Conservation (phyloP, 2,888 invertebrate genomes). For the Pammene fasciana region DNA sequence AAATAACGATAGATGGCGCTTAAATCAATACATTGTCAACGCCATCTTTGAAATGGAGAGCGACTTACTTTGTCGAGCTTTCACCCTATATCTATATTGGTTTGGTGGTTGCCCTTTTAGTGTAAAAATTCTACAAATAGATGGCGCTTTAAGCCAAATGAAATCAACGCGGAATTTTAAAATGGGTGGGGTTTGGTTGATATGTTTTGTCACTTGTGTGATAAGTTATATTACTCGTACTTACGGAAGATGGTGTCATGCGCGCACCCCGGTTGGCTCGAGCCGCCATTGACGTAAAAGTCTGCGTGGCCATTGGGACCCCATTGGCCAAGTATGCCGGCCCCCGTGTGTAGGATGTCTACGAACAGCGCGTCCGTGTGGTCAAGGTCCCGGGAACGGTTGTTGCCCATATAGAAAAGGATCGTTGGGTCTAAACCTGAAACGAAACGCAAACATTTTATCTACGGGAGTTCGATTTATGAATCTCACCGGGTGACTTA, state of each 20-base stretch:
- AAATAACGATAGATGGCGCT: slow-evolving; percentile 1
- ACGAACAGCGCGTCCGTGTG: slow-evolving; percentile 92
- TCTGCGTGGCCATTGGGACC: slow-evolving; percentile 94
- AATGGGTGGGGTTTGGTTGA: not conserved
- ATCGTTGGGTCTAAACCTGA: slow-evolving; percentile 93
- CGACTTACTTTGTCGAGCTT: too few relatives aligned
- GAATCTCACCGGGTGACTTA: too few relatives aligned
- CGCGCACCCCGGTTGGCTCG: slow-evolving; percentile 93
- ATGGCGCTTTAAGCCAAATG: slow-evolving; percentile 1
- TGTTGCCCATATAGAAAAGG: slow-evolving; percentile 92
- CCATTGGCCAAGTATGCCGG: slow-evolving; percentile 94
- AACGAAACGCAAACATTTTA: slow-evolving; percentile 47
- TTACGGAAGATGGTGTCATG: slow-evolving; percentile 92
- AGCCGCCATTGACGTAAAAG: slow-evolving; percentile 94
- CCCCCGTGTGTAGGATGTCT: slow-evolving; percentile 92
- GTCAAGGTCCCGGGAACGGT: slow-evolving; percentile 91
- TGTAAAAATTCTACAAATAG: not conserved
- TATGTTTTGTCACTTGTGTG: not conserved
- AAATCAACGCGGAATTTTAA: not conserved
- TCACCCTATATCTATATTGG: too few relatives aligned
- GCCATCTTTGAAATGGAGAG: not conserved
- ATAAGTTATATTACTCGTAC: slow-evolving; percentile 56
- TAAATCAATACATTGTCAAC: not conserved
- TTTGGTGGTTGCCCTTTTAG: too few relatives aligned
- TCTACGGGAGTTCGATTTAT: too few relatives aligned